A percentile compares a stretch with the other conserved stretches of the same genome.
phyloP scores from a whole-genome alignment of 2,888 invertebrate species.

The Drosophila peninsularis region DNA sequence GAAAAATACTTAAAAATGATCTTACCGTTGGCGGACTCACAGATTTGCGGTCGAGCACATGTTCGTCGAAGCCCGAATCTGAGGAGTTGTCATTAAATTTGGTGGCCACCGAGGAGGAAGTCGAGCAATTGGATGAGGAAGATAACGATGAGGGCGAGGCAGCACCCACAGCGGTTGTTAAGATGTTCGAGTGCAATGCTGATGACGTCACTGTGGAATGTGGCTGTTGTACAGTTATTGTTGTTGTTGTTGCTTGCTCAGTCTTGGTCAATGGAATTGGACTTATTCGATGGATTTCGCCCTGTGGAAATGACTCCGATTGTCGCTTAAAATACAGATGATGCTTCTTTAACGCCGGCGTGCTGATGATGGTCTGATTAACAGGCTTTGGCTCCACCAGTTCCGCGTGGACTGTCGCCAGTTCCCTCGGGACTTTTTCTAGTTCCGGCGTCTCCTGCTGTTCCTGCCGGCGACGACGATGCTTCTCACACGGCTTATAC shows the following conservation, averaged over 20 bases:
- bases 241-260: conserved; percentile 48
- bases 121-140: conserved; percentile 75
- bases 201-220: conserved; percentile 61
- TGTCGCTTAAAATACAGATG: conserved; percentile 84
- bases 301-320: conserved; percentile 82
- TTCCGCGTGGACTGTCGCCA: conserved; percentile 21
- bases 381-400: conserved; percentile 17
- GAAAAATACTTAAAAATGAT: neutral
- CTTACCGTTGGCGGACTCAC: conserved; percentile 82
- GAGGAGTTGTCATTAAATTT: conserved; percentile 88
- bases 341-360: conserved; percentile 84
- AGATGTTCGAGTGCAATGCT: conserved; percentile 26
- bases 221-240: conserved; percentile 53
- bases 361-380: conserved; percentile 43
- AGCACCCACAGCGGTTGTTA: conserved; percentile 68
- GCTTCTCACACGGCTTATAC: conserved; percentile 81
- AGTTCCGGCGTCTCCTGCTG: conserved; percentile 31
- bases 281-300: conserved; percentile 76
- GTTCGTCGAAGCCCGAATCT: conserved; percentile 90
- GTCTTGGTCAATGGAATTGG: conserved; percentile 82
- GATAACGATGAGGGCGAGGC: conserved; percentile 78
- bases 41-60: conserved; percentile 83
- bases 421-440: conserved; percentile 20
- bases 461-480: conserved; percentile 51
- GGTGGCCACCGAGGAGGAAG: conserved; percentile 78